Evolutionary conservation across 2,797 vertebrate genomes (phyloP).

Genomic region (Pagetopsis macropterus): DNA sequence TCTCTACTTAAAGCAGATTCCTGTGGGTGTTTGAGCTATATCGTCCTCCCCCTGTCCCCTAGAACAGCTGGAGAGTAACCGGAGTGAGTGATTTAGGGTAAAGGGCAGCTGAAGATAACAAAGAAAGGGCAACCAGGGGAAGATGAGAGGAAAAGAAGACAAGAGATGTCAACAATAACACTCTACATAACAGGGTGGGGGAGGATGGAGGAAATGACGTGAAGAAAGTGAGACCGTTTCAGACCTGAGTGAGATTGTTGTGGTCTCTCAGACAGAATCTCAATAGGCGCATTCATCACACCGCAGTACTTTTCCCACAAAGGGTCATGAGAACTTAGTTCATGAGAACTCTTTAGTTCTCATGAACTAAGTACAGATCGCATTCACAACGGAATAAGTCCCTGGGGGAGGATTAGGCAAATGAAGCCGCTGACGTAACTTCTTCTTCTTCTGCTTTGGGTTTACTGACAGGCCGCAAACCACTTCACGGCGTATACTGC

Average conservation of each 20-base stretch:
- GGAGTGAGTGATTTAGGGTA: constrained; percentile 21
- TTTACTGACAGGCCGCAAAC: too few species aligned
- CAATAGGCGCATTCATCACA: neutral
- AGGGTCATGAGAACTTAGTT: too few species aligned
- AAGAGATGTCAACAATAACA: constrained; percentile 23
- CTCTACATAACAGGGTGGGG: constrained; percentile 17
- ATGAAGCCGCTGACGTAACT: too few species aligned
- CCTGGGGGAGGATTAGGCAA: too few species aligned
- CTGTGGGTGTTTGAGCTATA: constrained; percentile 1
- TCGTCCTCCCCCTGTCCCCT: constrained; percentile 47
- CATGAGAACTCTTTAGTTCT: too few species aligned
- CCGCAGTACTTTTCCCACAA: too few species aligned
- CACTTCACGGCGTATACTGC: too few species aligned
- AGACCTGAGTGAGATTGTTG: constrained; percentile 9
- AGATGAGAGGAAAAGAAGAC: neutral
- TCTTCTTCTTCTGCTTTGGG: too few species aligned
- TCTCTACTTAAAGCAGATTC: constrained; percentile 2
- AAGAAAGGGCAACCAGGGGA: constrained; percentile 22
- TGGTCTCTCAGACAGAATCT: constrained; percentile 43
- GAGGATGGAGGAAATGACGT: constrained; percentile 34
- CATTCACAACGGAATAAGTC: too few species aligned
- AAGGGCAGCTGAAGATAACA: constrained; percentile 44
- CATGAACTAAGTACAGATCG: too few species aligned
- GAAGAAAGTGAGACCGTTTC: constrained; percentile 33
- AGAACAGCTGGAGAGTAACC: constrained; percentile 47